Evolutionary conservation across 2,797 vertebrate genomes (phyloP), one percentile per base, ranked within the genome.

Genomic region (Gorsachius magnificus): DNA sequence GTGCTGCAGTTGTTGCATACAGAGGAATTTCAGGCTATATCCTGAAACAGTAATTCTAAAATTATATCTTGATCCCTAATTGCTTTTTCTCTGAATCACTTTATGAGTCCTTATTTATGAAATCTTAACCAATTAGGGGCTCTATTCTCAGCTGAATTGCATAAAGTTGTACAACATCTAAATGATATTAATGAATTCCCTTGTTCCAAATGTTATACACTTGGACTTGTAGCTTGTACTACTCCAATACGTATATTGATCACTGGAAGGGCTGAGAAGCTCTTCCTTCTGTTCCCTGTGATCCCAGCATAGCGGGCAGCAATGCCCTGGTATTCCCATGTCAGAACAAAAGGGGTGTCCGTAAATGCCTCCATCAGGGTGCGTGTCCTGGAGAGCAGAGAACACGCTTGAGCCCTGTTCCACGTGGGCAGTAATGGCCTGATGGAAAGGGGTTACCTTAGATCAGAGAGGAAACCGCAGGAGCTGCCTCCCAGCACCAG

Each of bases 11-110:
- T 70, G 71, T 82, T 80, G 60, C 58, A 80, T 28, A 90, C 3
- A 8, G 74, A 90, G 71, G 24, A 78, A 72, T 91, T 92, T 92
- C 75, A 91, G 65, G 61, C 43, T 87, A 41, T 58, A 68, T 48
- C 82, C 63, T 89, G 76, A 95, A 51, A 91, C 38, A 89, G 51
- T 41, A 20, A 5, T 88, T 91, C 54, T 83, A 92, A 83, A 90
- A 86, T 38, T 89, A 4, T 71, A 35, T 33, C 31, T 83, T 50
- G 25, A 83, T 92, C 45, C 82, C 65, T 51, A 85, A 31, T 57
- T 76, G 41, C 22, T 63, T 94, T 75, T 83, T 78, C 29, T 87
- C 69, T 83, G 63, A 93, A 77, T 86, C 66, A 54, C 58, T 83
- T 53, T 63, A 41, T 53, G 45, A 74, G n/a, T 84, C 91, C 51